Base-by-base conservation (phyloP, 2,888 invertebrate species). In the Azorinus chamasolen region DNA sequence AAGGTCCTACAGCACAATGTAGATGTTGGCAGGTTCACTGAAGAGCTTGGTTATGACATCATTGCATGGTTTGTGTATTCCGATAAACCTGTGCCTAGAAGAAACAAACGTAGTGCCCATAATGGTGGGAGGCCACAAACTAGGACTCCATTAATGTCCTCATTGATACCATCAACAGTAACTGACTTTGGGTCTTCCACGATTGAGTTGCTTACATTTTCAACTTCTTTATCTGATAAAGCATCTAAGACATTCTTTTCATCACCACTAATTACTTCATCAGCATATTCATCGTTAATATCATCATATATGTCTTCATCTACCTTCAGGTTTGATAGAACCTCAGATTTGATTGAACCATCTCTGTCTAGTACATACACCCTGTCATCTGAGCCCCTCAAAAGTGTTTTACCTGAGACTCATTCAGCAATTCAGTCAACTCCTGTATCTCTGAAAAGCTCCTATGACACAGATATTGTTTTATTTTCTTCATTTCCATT, bases 1-100 rank as follows among this genome's bases (percentile, higher is more conserved):
- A 63, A 41, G 55, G 64, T 79, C n/a, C 39, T 79, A n/a, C 79
- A 79, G 39, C 79, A 75, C 22, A 79, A 79, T 41, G 64, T 79
- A 45, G 79, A 79, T 46, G 63, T 58, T 39, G 79, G 71, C n/a
- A 53, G 75, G 55, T 41, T 79, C 4, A 62, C 66, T 22, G 20
- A 24, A 22, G 74, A 79, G 37, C 51, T 75, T 8, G 68, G 59
- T 12, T 62, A 37, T 25, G 55, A 65, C 59, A 41, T 79, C 8
- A 71, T 79, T 20, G 79, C 79, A 8, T 79, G 79, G 79, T 75
- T 54, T 64, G 41, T 79, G 41, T 75, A 68, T 39, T 53, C 74
- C 22, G 71, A 79, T 37, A 48, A 25, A 32, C 66, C 64, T 10
- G 20, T 74, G 45, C 41, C 74, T 4, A 65, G 37, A 20, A 43